A percentile compares a stretch with the other conserved stretches of the same genome.
These are phyloP conservation scores for Nesogale talazaci DNA, from an alignment of 2,113 vertebrate genomes.

Conservation along the genomic window DNA sequence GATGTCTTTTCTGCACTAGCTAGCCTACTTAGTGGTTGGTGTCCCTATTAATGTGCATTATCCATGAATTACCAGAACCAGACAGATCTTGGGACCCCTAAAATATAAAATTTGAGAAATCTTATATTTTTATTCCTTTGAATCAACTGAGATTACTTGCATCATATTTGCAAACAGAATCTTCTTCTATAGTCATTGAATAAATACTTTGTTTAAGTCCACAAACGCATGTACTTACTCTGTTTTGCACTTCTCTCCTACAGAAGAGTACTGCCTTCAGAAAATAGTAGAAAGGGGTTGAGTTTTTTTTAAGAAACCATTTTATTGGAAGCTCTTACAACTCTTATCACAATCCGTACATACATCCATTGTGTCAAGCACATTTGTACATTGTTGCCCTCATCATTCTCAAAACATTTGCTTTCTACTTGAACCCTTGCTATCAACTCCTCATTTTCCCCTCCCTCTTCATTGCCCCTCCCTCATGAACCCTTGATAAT, in stretches of 20 bases:
- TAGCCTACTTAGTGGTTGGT: slow-evolving; percentile 73
- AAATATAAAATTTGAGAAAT: background rate
- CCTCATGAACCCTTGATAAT: too few species aligned
- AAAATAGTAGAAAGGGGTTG: too few species aligned
- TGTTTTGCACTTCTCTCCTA: background rate
- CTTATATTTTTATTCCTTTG: slow-evolving; percentile 26
- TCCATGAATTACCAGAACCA: slow-evolving; percentile 64
- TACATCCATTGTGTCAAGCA: too few species aligned
- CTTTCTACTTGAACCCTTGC: too few species aligned
- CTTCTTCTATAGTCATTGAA: background rate
- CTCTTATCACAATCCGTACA: too few species aligned
- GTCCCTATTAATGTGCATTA: slow-evolving; percentile 71
- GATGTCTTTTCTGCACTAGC: slow-evolving; percentile 67
- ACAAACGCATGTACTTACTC: background rate
- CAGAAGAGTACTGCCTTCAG: background rate
- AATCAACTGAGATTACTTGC: background rate
- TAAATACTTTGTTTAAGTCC: background rate
- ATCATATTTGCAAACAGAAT: background rate
- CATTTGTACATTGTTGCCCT: too few species aligned
- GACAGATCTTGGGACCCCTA: slow-evolving; percentile 53
- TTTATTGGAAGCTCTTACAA: too few species aligned
- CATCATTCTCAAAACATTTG: too few species aligned
- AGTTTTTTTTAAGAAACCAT: too few species aligned
- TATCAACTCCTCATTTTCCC: too few species aligned
- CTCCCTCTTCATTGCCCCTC: too few species aligned